Base-by-base conservation (phyloP, 2,113 vertebrate genomes). In the Crotalus viridis region DNA sequence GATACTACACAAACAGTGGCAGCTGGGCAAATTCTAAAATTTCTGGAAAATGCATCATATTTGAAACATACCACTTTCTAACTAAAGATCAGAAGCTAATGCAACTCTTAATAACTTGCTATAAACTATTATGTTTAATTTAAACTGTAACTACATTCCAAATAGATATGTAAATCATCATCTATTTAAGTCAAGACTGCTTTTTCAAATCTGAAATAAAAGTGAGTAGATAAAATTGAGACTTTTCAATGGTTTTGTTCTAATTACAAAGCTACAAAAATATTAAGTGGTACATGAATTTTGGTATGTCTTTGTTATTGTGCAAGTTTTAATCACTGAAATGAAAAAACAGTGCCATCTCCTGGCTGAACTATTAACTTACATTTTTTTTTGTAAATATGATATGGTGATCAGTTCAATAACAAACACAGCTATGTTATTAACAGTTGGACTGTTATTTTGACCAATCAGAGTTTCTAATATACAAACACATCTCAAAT, bases 291-390 rank as follows among this genome's bases (percentile, higher is more conserved):
- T 94, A 81, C 74, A 94, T 87, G 92, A 88, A 24, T 90, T 95
- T 61, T 92, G 48, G 6, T 12, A 90, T 93, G 51, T 95, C 92
- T 96, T 91, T 96, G 90, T 95, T 81, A 95, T 94, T 26, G 92
- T 94, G 90, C 43, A 9, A 52, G 86, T 39, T 90, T 69, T 22
- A 91, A 93, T 28, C 69, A 74, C 59, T 91, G 51, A 96, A 87
- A 64, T 56, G 12, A 96, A 97, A 93, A 97, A 97, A 97, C 43
- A 98, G 96, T 93, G 97, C 97, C 98, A 97, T 95, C 98, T 98
- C 95, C 97, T 97, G 98, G 95, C 91, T 0, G 21, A 92, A 43
- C 2, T 93, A 57, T 89, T 89, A 93, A 90, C 3, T 5, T n/a
- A 52, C 17, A 51, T 51, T 48, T 59, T 59, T 59, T 39, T 56